Evolutionary conservation across 2,888 invertebrate species (phyloP), one percentile per base, ranked within the genome.

Genomic region (Anagyrus pseudococci): DNA sequence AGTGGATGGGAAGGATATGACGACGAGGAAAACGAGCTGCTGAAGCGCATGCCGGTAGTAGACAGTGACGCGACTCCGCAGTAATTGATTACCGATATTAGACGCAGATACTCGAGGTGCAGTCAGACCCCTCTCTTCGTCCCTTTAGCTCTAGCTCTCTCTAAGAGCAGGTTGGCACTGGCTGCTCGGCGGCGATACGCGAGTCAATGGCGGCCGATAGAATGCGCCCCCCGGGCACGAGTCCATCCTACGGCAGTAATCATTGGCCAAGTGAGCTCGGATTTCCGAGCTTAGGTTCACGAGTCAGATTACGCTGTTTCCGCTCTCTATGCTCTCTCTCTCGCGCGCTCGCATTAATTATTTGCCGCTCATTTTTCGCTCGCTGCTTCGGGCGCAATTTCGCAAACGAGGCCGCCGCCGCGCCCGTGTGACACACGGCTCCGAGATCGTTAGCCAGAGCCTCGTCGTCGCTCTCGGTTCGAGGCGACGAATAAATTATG

Each of bases 201-300:
- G 59, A 64, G 64, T 59, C 59, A 64, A 64, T 64, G 53, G 10
- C 10, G 53, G 37, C 46, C 47, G 53, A 57, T 60, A 57, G 60
- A 60, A 29, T 41, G 55, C 55, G 53, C 49, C 33, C 40, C 43
- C 26, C 22, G 20, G 59, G 56, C 53, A n/a, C n/a, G n/a, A n/a
- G n/a, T n/a, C n/a, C n/a, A n/a, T n/a, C n/a, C n/a, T n/a, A n/a
- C n/a, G n/a, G n/a, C n/a, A n/a, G n/a, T n/a, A n/a, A n/a, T n/a
- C n/a, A n/a, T n/a, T n/a, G n/a, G n/a, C n/a, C n/a, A n/a, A n/a
- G n/a, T n/a, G n/a, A n/a, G n/a, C n/a, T n/a, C n/a, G n/a, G n/a
- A n/a, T n/a, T n/a, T n/a, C n/a, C n/a, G n/a, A n/a, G n/a, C n/a
- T n/a, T n/a, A n/a, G n/a, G n/a, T n/a, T n/a, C n/a, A n/a, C n/a